Evolutionary conservation across 2,797 vertebrate species (phyloP), one percentile per base, ranked within the genome.

Genomic region (Florisuga fusca): DNA sequence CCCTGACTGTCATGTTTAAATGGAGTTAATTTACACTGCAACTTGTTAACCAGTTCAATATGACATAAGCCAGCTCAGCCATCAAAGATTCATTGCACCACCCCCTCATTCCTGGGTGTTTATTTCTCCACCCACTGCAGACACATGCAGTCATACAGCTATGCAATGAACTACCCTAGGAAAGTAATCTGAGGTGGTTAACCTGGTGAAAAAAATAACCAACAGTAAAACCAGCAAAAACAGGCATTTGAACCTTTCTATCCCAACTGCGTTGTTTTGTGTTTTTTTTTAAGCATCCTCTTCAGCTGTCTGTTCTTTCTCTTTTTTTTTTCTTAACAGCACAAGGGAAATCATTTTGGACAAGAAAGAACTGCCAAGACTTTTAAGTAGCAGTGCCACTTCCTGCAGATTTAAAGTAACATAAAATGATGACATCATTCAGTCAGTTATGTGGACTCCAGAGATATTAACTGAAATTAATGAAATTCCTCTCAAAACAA

Each of bases 81-180:
- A 55, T 61, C 67, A 87, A 58, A 64, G 73, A 84, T 15, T 74
- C 61, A 64, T 76, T 9, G 7, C 15, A 74, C 45, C 63, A 74
- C 48, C 72, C 36, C 48, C 45, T 93, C 71, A 77, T 85, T 95
- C 68, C 36, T 46, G 10, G 4, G 7, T 46, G 61, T 38, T 85
- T 94, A 38, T 84, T 94, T 83, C 87, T 83, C 82, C 87, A 92
- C 75, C 87, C 46, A 62, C 75, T 68, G 15, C 78, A 92, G 68
- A 29, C 45, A 85, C 36, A 92, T 67, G 71, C 64, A 77, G 63
- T 74, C 75, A 74, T 68, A 50, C 0, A 78, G 48, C 41, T 2
- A 1, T 64, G 68, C 41, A 77, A 71, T 46, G 68, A 87, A 68
- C 36, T 77, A 46, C 61, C 57, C 91, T 21, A 31, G 33, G 61